Base-by-base conservation (phyloP, 1,140 invertebrate species). In the Macrosteles quadrilineatus region DNA sequence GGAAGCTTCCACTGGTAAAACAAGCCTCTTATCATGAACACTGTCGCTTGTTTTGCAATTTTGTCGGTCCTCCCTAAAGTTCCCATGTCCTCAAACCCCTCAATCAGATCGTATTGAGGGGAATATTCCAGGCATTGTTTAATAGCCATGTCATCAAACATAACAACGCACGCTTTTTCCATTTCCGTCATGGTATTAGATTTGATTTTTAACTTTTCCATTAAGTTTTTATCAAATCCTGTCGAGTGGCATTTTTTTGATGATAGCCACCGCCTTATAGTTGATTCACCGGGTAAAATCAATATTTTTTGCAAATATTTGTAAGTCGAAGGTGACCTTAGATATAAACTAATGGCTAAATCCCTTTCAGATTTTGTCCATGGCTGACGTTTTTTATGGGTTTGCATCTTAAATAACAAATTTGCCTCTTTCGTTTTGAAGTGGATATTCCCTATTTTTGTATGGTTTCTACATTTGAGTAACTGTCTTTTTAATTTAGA, bases 101-200 rank as follows among this genome's bases (percentile, higher is more conserved):
- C n/a, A n/a, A n/a, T n/a, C n/a, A n/a, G n/a, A n/a, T n/a, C n/a
- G n/a, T n/a, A n/a, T n/a, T n/a, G n/a, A n/a, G n/a, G n/a, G n/a
- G n/a, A n/a, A n/a, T n/a, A n/a, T n/a, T n/a, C n/a, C n/a, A n/a
- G n/a, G n/a, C n/a, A n/a, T 21, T 62, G n/a, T 6, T 62, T 62
- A 25, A 62, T 62, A 17, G 57, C 57, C 57, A 62, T 62, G 27
- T 21, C 57, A 62, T 62, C 57, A 62, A 62, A 62, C 57, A 62
- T 62, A 23, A 62, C 27, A 3, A 17, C n/a, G n/a, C n/a, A n/a
- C n/a, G n/a, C n/a, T n/a, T n/a, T n/a, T n/a, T n/a, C n/a, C n/a
- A n/a, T n/a, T n/a, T n/a, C n/a, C n/a, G n/a, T n/a, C n/a, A n/a
- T n/a, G n/a, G n/a, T n/a, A n/a, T n/a, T n/a, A n/a, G n/a, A n/a